Conservation (phyloP, 37 sponge, comb jelly and placozoan species). For the Ianthella basta region DNA sequence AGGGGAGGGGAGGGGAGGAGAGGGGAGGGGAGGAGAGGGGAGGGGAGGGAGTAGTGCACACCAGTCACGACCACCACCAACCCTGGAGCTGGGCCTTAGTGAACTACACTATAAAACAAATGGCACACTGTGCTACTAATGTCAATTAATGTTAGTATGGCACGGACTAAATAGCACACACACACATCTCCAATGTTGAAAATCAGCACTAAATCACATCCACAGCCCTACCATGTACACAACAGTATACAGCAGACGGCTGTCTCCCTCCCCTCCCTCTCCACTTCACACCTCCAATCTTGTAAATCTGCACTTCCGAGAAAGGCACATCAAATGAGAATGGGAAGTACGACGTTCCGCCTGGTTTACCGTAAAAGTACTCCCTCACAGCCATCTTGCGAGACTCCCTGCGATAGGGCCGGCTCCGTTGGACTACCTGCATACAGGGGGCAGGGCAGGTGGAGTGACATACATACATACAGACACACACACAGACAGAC, state of each 20-base stretch:
- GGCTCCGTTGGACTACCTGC: slow-evolving; percentile 76
- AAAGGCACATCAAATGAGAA: slow-evolving; percentile 87
- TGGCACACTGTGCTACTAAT: background rate
- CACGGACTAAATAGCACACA: no score
- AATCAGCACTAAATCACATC: background rate
- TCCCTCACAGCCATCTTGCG: slow-evolving; percentile 60
- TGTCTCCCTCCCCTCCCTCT: background rate
- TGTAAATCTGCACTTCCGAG: slow-evolving; percentile 82
- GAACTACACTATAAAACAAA: background rate
- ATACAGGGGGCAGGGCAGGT: background rate
- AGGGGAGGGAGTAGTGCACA: no score
- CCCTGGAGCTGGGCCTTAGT: no score
- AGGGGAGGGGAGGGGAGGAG: background rate
- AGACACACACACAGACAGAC: no score
- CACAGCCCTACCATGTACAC: background rate
- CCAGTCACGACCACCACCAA: no score
- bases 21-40: no score
- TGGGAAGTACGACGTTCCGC: slow-evolving; percentile 58
- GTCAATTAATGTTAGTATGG: no score
- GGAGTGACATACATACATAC: background rate
- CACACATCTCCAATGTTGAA: no score
- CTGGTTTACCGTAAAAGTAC: slow-evolving; percentile 91
- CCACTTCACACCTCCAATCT: slow-evolving; percentile 78
- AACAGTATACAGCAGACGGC: background rate
- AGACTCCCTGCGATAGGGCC: slow-evolving; percentile 52